A percentile compares a stretch with the other conserved stretches of the same genome.
Conservation (phyloP, 2,888 invertebrate genomes). For the Hypselothyrea guttata region DNA sequence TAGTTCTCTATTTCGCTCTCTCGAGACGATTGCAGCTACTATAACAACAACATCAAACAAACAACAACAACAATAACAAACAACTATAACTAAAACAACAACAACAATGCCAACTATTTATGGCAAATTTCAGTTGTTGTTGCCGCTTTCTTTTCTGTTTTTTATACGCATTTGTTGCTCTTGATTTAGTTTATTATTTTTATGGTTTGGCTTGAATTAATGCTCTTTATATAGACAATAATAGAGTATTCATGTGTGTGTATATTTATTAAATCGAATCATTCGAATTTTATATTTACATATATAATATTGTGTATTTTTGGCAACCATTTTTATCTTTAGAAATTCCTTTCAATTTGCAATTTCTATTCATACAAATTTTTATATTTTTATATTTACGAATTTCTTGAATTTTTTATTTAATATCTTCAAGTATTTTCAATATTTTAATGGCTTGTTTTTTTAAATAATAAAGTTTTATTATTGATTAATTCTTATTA, state of each 20-base stretch:
- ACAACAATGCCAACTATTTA: slow-evolving; percentile 65
- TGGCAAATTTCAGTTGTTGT: slow-evolving; percentile 56
- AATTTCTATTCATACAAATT: too few relatives aligned
- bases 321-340: too few relatives aligned
- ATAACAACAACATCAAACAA: slow-evolving; percentile 31
- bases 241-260: not conserved
- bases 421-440: too few relatives aligned
- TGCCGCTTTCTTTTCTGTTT: slow-evolving; percentile 58
- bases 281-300: too few relatives aligned
- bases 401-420: too few relatives aligned
- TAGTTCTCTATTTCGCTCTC: slow-evolving; percentile 1
- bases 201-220: slow-evolving; percentile 14
- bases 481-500: too few relatives aligned
- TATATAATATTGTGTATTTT: too few relatives aligned
- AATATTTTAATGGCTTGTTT: too few relatives aligned
- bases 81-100: slow-evolving; percentile 33
- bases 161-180: slow-evolving; percentile 21
- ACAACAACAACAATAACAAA: slow-evolving; percentile 30
- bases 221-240: not conserved
- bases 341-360: too few relatives aligned
- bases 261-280: too few relatives aligned
- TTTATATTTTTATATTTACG: too few relatives aligned
- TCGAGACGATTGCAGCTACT: slow-evolving; percentile 34
- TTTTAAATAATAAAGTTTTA: too few relatives aligned
- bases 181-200: slow-evolving; percentile 46